Percentiles rank a stretch among this genome's conserved stretches.
Conservation (phyloP, 2,888 invertebrate species). For the Gryllus longicercus region DNA sequence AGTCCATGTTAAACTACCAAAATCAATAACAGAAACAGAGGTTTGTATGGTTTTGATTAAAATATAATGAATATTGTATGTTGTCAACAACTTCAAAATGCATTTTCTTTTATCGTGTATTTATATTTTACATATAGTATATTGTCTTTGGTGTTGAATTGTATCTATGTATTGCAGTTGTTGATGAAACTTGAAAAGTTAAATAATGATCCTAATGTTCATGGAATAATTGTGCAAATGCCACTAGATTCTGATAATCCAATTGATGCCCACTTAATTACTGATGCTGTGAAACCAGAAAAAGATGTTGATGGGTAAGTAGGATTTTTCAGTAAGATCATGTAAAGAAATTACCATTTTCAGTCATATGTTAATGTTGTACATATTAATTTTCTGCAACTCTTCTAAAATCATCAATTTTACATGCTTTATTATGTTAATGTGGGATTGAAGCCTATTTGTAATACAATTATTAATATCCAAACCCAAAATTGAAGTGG, state of each 20-base stretch:
- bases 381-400: not conserved
- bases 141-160: not conserved
- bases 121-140: not conserved
- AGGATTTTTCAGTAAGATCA: slow-evolving; percentile 5
- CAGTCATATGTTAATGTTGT: not conserved
- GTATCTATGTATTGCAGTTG: slow-evolving; percentile 52
- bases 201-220: slow-evolving; percentile 78
- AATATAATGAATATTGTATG: not conserved
- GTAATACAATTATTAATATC: too few species aligned
- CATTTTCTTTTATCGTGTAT: not conserved
- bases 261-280: slow-evolving; percentile 83
- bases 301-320: slow-evolving; percentile 95
- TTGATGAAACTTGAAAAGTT: slow-evolving; percentile 65
- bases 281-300: slow-evolving; percentile 79
- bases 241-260: slow-evolving; percentile 79
- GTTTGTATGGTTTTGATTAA: slow-evolving; percentile 45
- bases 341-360: not conserved
- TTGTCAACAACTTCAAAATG: not conserved
- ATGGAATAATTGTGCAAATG: slow-evolving; percentile 96
- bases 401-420: not conserved
- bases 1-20: slow-evolving; percentile 74
- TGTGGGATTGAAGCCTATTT: too few species aligned
- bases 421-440: too few species aligned
- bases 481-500: too few species aligned
- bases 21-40: slow-evolving; percentile 75